Base-by-base conservation (phyloP, 2,113 vertebrate genomes). In the Bos indicus region DNA sequence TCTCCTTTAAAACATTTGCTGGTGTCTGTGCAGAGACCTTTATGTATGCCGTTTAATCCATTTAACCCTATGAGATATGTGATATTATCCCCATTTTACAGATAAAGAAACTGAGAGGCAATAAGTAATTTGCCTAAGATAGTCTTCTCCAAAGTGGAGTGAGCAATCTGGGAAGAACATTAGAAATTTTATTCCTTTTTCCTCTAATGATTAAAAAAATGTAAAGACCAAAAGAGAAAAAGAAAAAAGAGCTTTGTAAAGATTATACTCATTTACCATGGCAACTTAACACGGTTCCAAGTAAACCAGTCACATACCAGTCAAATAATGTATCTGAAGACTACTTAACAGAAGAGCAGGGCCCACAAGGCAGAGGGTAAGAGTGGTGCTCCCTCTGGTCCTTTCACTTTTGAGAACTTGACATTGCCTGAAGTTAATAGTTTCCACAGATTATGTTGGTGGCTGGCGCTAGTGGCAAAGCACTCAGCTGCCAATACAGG, bases 71-170 rank as follows among this genome's bases (percentile, higher is more conserved):
- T 33, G 46, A 92, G 11, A 77, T 56, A 52, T 23, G 6, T 40
- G 83, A 21, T 54, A 83, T 54, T 51, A 59, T 54, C 56, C n/a
- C 87, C 60, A 60, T 82, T 96, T 96, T 71, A 86, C 36, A 89
- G 90, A 85, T 77, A 60, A 93, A 36, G 84, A 93, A 19, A 78
- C 52, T 15, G 21, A 93, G 51, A 93, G 6, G 30, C 82, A 74
- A 14, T 43, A 74, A 59, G 54, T 80, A 51, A 91, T 51, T 85
- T 67, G 60, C 78, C 26, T 91, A 51, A 95, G 15, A 77, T n/a
- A 56, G 43, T 7, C 2, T 1, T 93, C 59, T 93, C 54, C 67
- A 56, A 33, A 48, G 51, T 81, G 8, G 51, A 96, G 28, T 17
- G 64, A 77, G 23, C n/a, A 89, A 90, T 80, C 28, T 80, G 46